phyloP scores from a whole-genome alignment of 2,888 invertebrate species.

The Gibbula magus region DNA sequence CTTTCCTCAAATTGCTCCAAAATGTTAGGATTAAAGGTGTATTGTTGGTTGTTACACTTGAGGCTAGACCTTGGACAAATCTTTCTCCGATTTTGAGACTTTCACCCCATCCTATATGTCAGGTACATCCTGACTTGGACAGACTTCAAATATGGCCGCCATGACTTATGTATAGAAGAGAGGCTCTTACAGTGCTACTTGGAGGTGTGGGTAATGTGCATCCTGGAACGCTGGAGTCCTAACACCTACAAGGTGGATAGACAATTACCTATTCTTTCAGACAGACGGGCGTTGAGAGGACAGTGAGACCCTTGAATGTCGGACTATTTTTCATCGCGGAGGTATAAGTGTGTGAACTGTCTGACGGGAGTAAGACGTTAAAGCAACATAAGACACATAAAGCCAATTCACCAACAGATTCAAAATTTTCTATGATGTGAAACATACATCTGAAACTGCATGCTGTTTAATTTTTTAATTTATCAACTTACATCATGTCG shows the following conservation, averaged over 20 bases:
- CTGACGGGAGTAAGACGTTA: background rate
- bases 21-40: too few relatives aligned
- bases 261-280: slow-evolving; percentile 6
- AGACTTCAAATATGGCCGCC: background rate
- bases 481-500: too few relatives aligned
- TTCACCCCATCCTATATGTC: background rate
- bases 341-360: background rate
- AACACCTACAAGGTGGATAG: background rate
- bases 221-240: background rate
- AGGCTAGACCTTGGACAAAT: background rate
- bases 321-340: background rate
- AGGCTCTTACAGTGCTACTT: background rate
- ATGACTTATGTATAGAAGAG: background rate
- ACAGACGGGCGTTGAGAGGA: background rate
- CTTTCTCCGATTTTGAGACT: background rate
- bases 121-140: background rate
- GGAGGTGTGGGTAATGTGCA: background rate
- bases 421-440: too few relatives aligned
- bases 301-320: background rate
- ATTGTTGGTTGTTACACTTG: background rate
- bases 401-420: too few relatives aligned
- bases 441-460: too few relatives aligned
- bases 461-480: too few relatives aligned
- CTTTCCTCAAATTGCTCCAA: too few relatives aligned
- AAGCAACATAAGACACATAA: too few relatives aligned